A percentile compares a stretch with the other conserved stretches of the same genome.
Evolutionary conservation across 2,797 vertebrate genomes (phyloP).

Genomic region (Poecilia velifera): DNA sequence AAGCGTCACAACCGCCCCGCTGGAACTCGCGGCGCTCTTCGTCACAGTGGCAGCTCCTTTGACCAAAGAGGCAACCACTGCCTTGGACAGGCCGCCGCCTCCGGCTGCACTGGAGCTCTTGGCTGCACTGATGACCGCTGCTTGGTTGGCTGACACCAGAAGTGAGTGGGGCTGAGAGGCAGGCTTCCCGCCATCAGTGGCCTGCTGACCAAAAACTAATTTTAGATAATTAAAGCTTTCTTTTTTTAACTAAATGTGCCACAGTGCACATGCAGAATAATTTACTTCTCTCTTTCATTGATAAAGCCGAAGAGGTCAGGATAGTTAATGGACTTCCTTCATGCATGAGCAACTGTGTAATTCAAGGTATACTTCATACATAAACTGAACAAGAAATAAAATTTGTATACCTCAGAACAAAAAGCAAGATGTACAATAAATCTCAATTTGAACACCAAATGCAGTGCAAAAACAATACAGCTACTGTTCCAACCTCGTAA

Average conservation of each 20-base stretch:
- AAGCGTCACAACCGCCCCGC: constrained; percentile 82
- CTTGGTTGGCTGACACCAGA: constrained; percentile 86
- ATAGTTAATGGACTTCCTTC: background rate
- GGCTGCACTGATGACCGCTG: constrained; percentile 81
- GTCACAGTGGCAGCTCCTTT: constrained; percentile 70
- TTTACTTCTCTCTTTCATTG: background rate
- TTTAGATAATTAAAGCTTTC: background rate
- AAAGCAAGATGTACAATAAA: background rate
- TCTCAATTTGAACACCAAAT: background rate
- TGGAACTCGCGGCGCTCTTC: constrained; percentile 49
- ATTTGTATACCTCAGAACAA: background rate
- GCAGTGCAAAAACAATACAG: background rate
- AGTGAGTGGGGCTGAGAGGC: constrained; percentile 84
- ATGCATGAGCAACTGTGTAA: background rate
- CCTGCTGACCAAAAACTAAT: background rate
- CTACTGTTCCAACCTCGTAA: too few relatives aligned
- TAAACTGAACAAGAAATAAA: background rate
- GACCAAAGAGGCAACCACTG: constrained; percentile 78
- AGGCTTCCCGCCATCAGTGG: constrained; percentile 79
- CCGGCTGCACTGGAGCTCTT: constrained; percentile 76
- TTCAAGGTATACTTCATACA: background rate
- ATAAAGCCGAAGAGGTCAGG: background rate
- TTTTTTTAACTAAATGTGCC: background rate
- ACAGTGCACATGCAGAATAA: too few relatives aligned
- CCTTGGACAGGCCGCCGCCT: constrained; percentile 65